These are phyloP conservation scores for Phrynocephalus forsythii DNA, from an alignment of 2,797 vertebrate genomes.

Conservation along the genomic window DNA sequence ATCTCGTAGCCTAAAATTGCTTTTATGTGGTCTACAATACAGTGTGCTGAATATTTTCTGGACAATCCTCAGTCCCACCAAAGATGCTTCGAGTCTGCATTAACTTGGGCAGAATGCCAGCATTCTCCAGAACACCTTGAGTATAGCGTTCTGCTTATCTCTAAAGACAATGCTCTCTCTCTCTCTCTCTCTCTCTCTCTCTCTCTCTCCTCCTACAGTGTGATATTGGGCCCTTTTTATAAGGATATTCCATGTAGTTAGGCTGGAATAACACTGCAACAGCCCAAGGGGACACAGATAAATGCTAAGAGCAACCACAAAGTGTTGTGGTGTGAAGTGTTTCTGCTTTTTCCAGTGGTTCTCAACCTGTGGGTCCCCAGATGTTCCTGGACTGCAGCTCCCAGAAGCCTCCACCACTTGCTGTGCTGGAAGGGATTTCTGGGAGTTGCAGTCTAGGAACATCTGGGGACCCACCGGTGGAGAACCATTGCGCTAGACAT, in stretches of 20 bases:
- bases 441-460: no score
- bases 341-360: no score
- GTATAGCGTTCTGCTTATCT: neutral
- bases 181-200: no score
- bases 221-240: neutral
- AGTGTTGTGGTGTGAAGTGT: neutral
- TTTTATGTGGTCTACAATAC: neutral
- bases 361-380: no score
- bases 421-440: no score
- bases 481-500: no score
- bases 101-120: neutral
- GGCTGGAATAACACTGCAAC: neutral
- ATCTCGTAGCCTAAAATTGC: neutral
- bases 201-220: no score
- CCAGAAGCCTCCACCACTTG: no score
- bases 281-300: no score
- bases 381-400: no score
- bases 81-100: conserved; percentile 8
- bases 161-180: neutral
- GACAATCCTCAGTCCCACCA: neutral
- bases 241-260: no score
- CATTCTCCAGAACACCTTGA: neutral
- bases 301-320: neutral
- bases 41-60: neutral
- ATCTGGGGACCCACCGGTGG: no score